These are phyloP conservation scores for Phaethon lepturus DNA, from an alignment of 2,113 vertebrate species.

Conservation along the genomic window DNA sequence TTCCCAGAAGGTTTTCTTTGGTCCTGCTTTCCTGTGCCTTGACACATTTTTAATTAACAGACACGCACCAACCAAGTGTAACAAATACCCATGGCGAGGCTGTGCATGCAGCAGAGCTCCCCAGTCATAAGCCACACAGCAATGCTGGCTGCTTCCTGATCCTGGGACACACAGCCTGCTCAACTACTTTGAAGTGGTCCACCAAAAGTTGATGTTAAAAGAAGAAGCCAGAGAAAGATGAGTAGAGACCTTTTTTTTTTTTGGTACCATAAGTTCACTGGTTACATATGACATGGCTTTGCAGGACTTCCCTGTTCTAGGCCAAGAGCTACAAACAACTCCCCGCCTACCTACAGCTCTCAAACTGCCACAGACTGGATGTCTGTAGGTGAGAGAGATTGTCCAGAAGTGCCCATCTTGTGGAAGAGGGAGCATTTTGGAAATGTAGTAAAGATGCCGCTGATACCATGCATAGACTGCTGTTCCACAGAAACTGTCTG, in stretches of 20 bases:
- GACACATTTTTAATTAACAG: not conserved
- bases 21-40: not conserved
- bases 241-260: not conserved
- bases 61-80: not conserved
- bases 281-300: not conserved
- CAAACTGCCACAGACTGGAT: not conserved
- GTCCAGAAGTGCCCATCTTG: not conserved
- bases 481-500: not conserved
- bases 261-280: not conserved
- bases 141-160: not conserved
- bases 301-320: not conserved
- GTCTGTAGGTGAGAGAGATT: not conserved
- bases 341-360: not conserved
- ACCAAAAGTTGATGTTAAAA: not conserved
- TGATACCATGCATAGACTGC: fast-evolving
- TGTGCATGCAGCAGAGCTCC: too few species aligned
- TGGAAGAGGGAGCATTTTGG: fast-evolving
- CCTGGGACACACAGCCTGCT: not conserved
- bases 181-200: not conserved
- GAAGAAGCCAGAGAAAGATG: not conserved
- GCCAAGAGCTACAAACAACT: not conserved
- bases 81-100: not conserved
- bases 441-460: not conserved
- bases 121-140: too few species aligned
- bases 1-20: not conserved